These are phyloP conservation scores for Eupithecia inturbata DNA, from an alignment of 2,888 invertebrate species.

Conservation along the genomic window DNA sequence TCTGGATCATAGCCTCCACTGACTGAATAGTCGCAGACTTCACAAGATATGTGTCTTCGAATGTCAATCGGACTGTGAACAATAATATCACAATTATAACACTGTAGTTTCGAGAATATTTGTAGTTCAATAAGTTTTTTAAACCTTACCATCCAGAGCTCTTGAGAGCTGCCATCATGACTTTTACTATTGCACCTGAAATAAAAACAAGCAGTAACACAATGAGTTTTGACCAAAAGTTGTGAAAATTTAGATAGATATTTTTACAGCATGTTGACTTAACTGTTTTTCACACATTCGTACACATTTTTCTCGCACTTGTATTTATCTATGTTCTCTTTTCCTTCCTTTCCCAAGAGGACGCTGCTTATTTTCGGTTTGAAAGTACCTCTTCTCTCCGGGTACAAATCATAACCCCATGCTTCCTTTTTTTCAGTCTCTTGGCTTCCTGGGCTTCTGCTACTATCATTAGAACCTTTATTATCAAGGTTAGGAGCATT, in stretches of 20 bases:
- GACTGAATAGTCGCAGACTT: constrained; percentile 92
- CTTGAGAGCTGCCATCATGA: constrained; percentile 93
- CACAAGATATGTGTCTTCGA: constrained; percentile 95
- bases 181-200: constrained; percentile 90
- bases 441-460: constrained; percentile 33
- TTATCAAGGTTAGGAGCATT: constrained; percentile 35
- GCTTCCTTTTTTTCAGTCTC: constrained; percentile 58
- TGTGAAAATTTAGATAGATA: neutral
- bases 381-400: constrained; percentile 88
- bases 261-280: constrained; percentile 49
- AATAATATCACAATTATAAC: neutral
- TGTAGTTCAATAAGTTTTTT: neutral
- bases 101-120: neutral
- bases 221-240: neutral
- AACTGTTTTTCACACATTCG: constrained; percentile 88
- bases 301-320: constrained; percentile 93
- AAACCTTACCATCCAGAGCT: constrained; percentile 88
- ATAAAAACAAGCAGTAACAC: constrained; percentile 39
- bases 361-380: constrained; percentile 82
- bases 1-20: constrained; percentile 96
- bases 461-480: constrained; percentile 33
- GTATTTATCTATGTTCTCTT: constrained; percentile 87
- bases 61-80: constrained; percentile 90
- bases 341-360: constrained; percentile 87
- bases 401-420: constrained; percentile 93